A percentile compares a stretch with the other conserved stretches of the same genome.
These are phyloP conservation scores for Crambe crambe DNA, from an alignment of 37 sponge, comb jelly and placozoan species.

Conservation along the genomic window DNA sequence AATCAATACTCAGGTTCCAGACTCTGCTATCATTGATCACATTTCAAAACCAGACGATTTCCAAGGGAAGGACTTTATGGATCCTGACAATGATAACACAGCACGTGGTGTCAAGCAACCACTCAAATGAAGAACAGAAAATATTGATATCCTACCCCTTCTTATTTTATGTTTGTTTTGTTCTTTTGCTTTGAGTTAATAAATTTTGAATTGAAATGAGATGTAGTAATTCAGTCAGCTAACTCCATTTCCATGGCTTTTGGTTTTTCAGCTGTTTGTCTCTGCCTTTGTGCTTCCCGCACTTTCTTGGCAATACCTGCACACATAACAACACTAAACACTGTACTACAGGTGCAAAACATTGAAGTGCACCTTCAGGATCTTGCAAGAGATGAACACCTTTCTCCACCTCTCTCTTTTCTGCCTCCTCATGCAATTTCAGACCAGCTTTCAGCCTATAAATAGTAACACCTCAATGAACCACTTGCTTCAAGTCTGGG, in stretches of 20 bases:
- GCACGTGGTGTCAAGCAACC: neutral
- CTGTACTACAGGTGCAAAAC: neutral
- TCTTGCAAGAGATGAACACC: slow-evolving; percentile 89
- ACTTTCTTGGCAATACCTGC: slow-evolving; percentile 39
- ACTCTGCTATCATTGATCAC: slow-evolving; percentile 7
- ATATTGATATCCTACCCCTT: neutral
- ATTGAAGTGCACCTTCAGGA: slow-evolving; percentile 42
- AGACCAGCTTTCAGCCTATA: slow-evolving; percentile 89
- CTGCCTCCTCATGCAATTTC: slow-evolving; percentile 83
- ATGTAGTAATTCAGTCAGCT: slow-evolving; percentile 12
- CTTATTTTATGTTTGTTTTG: neutral
- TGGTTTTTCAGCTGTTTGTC: slow-evolving; percentile 30
- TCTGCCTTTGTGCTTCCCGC: slow-evolving; percentile 56
- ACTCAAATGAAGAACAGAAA: no score
- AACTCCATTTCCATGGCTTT: slow-evolving; percentile 66
- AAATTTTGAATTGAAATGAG: neutral
- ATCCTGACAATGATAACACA: slow-evolving; percentile 23
- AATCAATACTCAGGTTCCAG: neutral
- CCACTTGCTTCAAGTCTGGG: no score
- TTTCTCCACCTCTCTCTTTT: slow-evolving; percentile 87
- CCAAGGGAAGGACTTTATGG: slow-evolving; percentile 67
- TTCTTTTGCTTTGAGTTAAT: neutral
- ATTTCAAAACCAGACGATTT: slow-evolving; percentile 14
- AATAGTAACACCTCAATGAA: neutral
- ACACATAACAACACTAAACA: neutral